phyloP scores from a whole-genome alignment of 2,797 vertebrate genomes.

The Dallia pectoralis region DNA sequence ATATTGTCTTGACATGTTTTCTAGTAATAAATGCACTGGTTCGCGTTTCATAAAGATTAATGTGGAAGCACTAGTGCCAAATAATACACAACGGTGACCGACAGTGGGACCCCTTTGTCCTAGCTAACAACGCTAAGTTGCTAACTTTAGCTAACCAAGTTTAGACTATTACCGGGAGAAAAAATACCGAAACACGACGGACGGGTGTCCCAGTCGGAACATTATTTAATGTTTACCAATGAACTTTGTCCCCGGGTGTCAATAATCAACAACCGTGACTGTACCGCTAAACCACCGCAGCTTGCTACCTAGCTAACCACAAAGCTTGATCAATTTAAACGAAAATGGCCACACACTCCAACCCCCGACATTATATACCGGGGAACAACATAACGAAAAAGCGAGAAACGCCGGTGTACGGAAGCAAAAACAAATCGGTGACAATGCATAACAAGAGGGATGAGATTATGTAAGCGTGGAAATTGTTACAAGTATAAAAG shows the following conservation, averaged over 20 bases:
- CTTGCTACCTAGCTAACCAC: slow-evolving; percentile 28
- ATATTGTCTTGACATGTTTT: not conserved
- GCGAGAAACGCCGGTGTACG: slow-evolving; percentile 21
- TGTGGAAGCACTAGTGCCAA: not conserved
- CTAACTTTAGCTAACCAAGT: slow-evolving; percentile 20
- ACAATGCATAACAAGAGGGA: not conserved
- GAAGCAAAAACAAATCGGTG: not conserved
- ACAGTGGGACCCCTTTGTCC: slow-evolving; percentile 69
- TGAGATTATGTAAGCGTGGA: accelerated
- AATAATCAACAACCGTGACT: not conserved
- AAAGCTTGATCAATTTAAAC: slow-evolving; percentile 38
- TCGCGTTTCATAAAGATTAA: not conserved
- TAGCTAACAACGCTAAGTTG: slow-evolving; percentile 33
- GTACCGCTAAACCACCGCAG: slow-evolving; percentile 10
- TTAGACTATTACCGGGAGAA: not conserved
- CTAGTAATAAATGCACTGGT: not conserved
- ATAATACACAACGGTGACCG: slow-evolving; percentile 15
- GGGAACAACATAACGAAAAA: slow-evolving; percentile 65
- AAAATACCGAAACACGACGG: not conserved
- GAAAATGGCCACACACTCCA: slow-evolving; percentile 65
- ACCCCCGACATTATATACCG: slow-evolving; percentile 67
- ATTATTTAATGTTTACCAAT: not conserved
- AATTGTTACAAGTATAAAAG: not conserved
- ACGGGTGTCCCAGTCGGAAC: not conserved
- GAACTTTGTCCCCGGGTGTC: not conserved